Evolutionary conservation across 2,113 vertebrate species (phyloP), one percentile per base, ranked within the genome.

Genomic region (Rhinopomastus cyanomelas): DNA sequence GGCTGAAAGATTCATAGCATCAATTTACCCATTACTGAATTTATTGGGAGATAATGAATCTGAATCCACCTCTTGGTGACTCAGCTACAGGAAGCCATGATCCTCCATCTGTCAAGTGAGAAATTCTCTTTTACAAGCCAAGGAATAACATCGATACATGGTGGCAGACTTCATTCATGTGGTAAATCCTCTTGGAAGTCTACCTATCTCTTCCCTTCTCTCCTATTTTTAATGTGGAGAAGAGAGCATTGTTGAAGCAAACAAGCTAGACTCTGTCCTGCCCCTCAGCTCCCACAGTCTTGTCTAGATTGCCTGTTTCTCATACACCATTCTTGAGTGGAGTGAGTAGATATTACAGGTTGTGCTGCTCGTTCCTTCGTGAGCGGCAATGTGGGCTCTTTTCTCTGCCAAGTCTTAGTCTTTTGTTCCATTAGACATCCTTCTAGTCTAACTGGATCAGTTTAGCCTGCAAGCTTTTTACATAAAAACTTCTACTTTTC

Each of bases 301-400:
- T 84, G 57, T 89, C 75, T 85, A 85, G 82, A 89, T 90, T 76
- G 72, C 16, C 36, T 57, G 12, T 75, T 85, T 73, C 57, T 79
- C 21, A 10, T 72, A 30, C 14, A 2, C 6, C 52, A 30, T 6
- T 53, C 62, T 57, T 71, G 53, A 46, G n/a, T 53, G 59, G 39
- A 32, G 44, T 16, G 76, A 55, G 4, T 23, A 5, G 53, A 69
- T 39, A 62, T 81, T 74, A 25, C 27, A n/a, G 30, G 27, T 72
- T 68, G 29, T 52, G 30, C 21, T 26, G 8, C 9, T 72, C 0
- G 1, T 16, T 57, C 11, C 12, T 66, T 15, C 0, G 0, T 14
- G n/a, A 69, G 30, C 1, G 0, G 34, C 42, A 44, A 3, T 0
- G 1, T 25, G 37, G 34, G 16, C 20, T 76, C 25, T 62, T 34